Conservation (phyloP, 2,113 vertebrate species). For the Cochlearius cochlearius region DNA sequence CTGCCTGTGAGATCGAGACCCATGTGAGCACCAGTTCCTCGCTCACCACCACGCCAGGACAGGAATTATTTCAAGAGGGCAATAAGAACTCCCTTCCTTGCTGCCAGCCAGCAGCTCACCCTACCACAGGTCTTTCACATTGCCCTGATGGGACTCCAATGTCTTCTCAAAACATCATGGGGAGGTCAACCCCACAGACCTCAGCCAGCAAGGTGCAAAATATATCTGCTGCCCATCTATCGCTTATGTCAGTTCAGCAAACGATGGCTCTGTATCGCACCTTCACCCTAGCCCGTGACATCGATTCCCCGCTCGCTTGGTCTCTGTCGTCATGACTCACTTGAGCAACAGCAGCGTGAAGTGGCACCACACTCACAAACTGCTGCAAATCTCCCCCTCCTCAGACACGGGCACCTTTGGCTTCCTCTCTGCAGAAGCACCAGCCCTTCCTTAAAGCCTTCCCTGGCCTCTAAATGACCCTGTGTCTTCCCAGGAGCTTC, state of each 20-base stretch:
- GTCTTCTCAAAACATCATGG: rapidly evolving
- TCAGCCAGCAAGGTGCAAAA: neutral
- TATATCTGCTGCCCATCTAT: neutral
- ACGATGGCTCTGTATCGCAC: neutral
- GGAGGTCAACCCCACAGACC: neutral
- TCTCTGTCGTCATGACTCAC: neutral
- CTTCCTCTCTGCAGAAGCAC: neutral
- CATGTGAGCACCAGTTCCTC: neutral
- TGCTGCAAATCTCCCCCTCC: neutral
- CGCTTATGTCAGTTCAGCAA: neutral
- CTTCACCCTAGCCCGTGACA: neutral
- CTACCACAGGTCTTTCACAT: rapidly evolving
- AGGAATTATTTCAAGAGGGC: neutral
- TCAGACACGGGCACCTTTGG: rapidly evolving
- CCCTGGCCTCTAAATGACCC: neutral
- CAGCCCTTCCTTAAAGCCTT: neutral
- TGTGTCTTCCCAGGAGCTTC: neutral
- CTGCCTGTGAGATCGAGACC: neutral
- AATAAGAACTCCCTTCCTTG: neutral
- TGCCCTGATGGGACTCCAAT: neutral
- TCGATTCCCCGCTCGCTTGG: rapidly evolving
- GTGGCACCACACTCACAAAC: rapidly evolving
- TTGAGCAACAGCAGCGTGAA: neutral
- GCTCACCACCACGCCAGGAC: rapidly evolving
- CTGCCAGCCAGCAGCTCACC: neutral